A percentile compares a stretch with the other conserved stretches of the same genome.
Evolutionary conservation across 2,113 vertebrate genomes (phyloP).

Genomic region (Ptyas mucosa): DNA sequence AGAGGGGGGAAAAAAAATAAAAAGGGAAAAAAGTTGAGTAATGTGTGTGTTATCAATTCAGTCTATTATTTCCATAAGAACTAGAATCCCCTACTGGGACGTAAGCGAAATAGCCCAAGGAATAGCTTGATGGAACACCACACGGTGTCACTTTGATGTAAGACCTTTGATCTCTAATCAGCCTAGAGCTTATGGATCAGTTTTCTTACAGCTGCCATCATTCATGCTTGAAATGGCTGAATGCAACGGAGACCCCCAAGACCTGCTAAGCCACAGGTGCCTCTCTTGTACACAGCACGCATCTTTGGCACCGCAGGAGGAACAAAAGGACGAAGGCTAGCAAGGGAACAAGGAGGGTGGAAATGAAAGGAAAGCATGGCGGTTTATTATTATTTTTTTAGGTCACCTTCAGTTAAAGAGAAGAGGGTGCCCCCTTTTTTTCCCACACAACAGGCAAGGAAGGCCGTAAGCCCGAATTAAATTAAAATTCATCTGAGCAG

Average conservation of each 20-base stretch:
- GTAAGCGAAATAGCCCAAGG: neutral
- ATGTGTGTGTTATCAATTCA: neutral
- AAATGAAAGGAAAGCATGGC: neutral
- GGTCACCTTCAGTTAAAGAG: neutral
- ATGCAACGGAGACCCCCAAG: neutral
- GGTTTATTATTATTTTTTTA: neutral
- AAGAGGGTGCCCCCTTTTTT: neutral
- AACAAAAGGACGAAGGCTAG: neutral
- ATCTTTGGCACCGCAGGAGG: fast-evolving
- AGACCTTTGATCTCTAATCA: neutral
- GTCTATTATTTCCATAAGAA: neutral
- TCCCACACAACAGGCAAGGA: neutral
- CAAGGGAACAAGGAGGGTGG: neutral
- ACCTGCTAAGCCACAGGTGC: fast-evolving
- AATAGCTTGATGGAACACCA: fast-evolving
- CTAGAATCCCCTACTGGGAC: neutral
- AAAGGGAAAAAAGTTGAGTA: neutral
- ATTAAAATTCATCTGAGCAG: neutral
- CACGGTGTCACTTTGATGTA: neutral
- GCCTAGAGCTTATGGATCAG: neutral
- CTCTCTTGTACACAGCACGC: neutral
- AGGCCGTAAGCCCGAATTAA: neutral
- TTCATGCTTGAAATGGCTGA: fast-evolving
- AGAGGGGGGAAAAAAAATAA: neutral
- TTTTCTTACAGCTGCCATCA: neutral